Conservation (phyloP, 2,888 invertebrate genomes). For the Drosophila anomalipes region DNA sequence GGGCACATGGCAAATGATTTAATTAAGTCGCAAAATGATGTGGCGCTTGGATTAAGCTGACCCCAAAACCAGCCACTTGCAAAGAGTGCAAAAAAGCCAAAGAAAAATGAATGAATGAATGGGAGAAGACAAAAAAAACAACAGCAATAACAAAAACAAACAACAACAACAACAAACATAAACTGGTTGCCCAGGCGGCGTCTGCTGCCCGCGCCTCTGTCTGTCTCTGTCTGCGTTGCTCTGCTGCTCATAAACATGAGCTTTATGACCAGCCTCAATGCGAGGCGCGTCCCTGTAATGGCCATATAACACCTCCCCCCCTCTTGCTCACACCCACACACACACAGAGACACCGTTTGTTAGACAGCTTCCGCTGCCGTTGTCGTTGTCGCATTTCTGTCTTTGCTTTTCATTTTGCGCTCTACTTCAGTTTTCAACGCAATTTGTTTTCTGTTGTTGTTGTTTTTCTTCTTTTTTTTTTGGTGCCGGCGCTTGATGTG, state of each 20-base stretch:
- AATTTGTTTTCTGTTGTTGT: conserved; percentile 35
- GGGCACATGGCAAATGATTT: conserved; percentile 58
- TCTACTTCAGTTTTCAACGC: conserved; percentile 67
- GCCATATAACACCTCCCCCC: conserved; percentile 17
- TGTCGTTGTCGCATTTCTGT: conserved; percentile 39
- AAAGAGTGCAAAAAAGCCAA: conserved; percentile 42
- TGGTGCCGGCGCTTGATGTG: conserved; percentile 52
- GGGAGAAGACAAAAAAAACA: conserved; percentile 27
- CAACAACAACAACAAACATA: conserved; percentile 37
- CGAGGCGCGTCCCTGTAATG: conserved; percentile 49
- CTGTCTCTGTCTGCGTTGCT: conserved; percentile 25
- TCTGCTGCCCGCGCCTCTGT: conserved; percentile 18
- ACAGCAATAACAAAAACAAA: conserved; percentile 17
- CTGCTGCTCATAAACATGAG: conserved; percentile 57
- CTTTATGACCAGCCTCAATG: conserved; percentile 76
- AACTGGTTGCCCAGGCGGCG: conserved; percentile 56
- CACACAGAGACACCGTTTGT: conserved; percentile 49
- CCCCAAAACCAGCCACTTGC: conserved; percentile 59
- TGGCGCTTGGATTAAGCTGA: conserved; percentile 65
- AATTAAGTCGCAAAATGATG: conserved; percentile 70
- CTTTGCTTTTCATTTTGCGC: conserved; percentile 57
- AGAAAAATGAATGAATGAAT: conserved; percentile 44
- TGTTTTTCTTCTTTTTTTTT: conserved; percentile 32
- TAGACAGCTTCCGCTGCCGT: conserved; percentile 69
- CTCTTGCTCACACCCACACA: conserved; percentile 32